phyloP scores from a whole-genome alignment of 2,888 invertebrate genomes.

The Drosophila niveifrons region DNA sequence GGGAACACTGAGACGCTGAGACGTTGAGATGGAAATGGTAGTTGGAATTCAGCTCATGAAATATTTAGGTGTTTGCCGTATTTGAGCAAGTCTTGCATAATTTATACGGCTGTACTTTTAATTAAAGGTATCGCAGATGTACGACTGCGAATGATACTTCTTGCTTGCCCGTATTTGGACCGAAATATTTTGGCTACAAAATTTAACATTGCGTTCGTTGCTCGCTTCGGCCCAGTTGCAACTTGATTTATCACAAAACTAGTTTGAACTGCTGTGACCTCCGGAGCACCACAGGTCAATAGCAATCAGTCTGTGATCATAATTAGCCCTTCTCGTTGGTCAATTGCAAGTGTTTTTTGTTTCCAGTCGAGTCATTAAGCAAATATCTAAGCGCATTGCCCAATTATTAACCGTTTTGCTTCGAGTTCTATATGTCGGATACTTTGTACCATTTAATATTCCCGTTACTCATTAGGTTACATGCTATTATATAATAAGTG shows the following conservation, averaged over 20 bases:
- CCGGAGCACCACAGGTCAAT: conserved; percentile 40
- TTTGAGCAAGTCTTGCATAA: conserved; percentile 80
- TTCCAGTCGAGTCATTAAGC: conserved; percentile 33
- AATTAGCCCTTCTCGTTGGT: conserved; percentile 38
- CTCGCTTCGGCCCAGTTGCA: conserved; percentile 24
- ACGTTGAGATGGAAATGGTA: conserved; percentile 24
- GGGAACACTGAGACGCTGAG: background rate
- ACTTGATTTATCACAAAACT: conserved; percentile 33
- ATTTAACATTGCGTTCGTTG: conserved; percentile 21
- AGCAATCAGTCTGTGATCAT: conserved; percentile 1
- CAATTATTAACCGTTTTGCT: too few species aligned
- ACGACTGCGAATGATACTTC: conserved; percentile 36
- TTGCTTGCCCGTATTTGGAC: conserved; percentile 60
- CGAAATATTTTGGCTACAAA: conserved; percentile 20
- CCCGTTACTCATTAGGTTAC: too few species aligned
- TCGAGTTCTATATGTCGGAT: too few species aligned
- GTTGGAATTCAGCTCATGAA: conserved; percentile 71
- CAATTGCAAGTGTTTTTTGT: conserved; percentile 42
- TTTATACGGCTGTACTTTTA: conserved; percentile 76
- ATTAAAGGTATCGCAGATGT: conserved; percentile 75
- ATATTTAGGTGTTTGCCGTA: conserved; percentile 81
- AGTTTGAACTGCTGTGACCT: conserved; percentile 11
- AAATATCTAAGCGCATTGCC: conserved; percentile 43
- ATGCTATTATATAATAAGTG: too few species aligned
- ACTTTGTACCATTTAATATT: too few species aligned